These are phyloP conservation scores for Aplocera efformata DNA, from an alignment of 2,888 invertebrate genomes.

Conservation along the genomic window DNA sequence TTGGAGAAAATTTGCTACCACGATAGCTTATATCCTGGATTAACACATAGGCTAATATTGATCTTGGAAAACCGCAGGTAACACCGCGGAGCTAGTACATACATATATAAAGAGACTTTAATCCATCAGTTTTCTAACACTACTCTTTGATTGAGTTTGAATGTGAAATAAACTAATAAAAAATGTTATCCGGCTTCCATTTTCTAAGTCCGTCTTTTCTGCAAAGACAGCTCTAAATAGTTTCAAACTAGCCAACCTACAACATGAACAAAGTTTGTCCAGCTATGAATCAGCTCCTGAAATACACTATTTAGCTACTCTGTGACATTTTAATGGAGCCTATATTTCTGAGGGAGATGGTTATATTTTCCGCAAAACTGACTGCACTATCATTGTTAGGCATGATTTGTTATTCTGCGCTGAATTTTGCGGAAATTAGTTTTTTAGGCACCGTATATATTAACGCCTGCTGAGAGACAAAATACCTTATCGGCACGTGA, in stretches of 20 bases:
- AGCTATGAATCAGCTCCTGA: slow-evolving; percentile 12
- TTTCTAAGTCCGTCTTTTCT: not conserved
- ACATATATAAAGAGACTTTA: no score
- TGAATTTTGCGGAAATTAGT: slow-evolving; percentile 2
- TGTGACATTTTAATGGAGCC: slow-evolving; percentile 51
- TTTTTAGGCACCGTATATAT: not conserved
- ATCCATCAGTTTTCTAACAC: no score
- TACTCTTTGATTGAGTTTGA: no score
- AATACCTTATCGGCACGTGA: no score
- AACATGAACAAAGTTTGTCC: slow-evolving; percentile 9
- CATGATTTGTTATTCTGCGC: slow-evolving; percentile 41
- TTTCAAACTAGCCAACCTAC: slow-evolving; percentile 5
- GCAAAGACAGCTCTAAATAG: not conserved
- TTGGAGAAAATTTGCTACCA: no score
- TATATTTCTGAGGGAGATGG: slow-evolving; percentile 53
- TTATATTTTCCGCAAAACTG: slow-evolving; percentile 53
- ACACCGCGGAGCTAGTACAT: no score
- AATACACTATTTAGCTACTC: slow-evolving; percentile 19
- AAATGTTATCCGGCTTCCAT: no score
- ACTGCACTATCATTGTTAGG: slow-evolving; percentile 41
- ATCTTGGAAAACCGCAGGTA: no score
- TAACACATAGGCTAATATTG: no score
- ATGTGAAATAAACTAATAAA: no score
- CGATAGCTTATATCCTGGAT: no score
- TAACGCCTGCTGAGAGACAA: no score